Conservation (phyloP, 2,113 vertebrate genomes). For the Brachypteracias leptosomus region DNA sequence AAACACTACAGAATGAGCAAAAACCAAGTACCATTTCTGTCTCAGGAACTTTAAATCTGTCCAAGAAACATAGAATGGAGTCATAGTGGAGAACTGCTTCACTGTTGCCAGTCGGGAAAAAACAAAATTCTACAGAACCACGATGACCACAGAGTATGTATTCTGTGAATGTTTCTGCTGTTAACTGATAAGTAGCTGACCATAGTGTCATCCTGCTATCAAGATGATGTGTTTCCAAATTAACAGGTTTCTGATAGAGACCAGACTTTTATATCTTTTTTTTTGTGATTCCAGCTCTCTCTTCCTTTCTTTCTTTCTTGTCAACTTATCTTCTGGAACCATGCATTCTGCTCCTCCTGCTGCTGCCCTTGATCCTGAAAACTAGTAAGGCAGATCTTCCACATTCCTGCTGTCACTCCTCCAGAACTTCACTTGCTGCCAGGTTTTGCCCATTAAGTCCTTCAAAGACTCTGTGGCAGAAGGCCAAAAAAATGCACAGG, state of each 20-base stretch:
- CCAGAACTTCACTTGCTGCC: background rate
- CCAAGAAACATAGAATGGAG: background rate
- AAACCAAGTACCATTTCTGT: background rate
- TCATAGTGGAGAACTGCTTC: background rate
- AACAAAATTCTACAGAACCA: background rate
- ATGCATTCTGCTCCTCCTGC: background rate
- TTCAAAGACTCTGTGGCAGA: background rate
- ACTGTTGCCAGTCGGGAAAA: background rate
- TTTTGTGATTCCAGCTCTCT: background rate
- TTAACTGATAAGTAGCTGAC: background rate
- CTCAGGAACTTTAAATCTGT: too few relatives aligned
- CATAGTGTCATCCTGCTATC: background rate
- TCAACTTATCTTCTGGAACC: background rate
- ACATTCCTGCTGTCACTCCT: background rate
- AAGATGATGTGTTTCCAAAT: background rate
- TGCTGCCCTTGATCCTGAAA: background rate
- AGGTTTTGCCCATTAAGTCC: background rate
- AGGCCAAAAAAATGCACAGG: background rate
- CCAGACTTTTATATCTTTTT: background rate
- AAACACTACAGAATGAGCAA: background rate
- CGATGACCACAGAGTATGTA: fast-evolving
- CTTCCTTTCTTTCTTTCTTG: background rate
- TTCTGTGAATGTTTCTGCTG: background rate
- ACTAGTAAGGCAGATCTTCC: background rate
- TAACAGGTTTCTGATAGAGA: background rate